Percentiles rank a stretch among this genome's conserved stretches.
Conservation (phyloP, 2,888 invertebrate species). For the Mamestra brassicae region DNA sequence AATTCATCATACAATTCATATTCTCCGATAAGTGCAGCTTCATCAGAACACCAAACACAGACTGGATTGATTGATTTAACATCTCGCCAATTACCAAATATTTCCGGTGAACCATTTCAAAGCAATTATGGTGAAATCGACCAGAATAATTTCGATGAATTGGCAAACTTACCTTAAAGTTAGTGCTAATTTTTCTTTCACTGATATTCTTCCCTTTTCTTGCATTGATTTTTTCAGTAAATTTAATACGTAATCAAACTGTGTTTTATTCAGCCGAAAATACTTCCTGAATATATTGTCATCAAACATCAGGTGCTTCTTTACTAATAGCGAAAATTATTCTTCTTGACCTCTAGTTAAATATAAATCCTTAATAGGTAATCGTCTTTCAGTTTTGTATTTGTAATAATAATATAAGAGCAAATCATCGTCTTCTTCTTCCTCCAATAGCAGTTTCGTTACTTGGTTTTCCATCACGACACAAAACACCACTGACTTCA, state of each 20-base stretch:
- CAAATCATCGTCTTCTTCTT: slow-evolving; percentile 1
- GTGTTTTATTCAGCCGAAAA: slow-evolving; percentile 58
- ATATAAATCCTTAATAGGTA: slow-evolving; percentile 60
- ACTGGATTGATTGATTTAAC: slow-evolving; percentile 10
- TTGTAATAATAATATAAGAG: neutral
- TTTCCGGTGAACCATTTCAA: neutral
- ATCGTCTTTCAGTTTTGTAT: slow-evolving; percentile 38
- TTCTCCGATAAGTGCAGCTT: slow-evolving; percentile 8
- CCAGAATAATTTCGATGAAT: neutral
- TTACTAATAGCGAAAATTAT: slow-evolving; percentile 56
- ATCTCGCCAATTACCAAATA: slow-evolving; percentile 16
- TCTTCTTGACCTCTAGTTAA: slow-evolving; percentile 55
- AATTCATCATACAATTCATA: slow-evolving; percentile 15
- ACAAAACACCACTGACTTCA: neutral
- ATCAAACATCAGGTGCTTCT: slow-evolving; percentile 54
- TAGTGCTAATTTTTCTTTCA: slow-evolving; percentile 19
- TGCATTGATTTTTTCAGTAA: slow-evolving; percentile 12
- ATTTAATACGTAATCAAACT: slow-evolving; percentile 31
- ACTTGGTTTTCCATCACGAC: neutral
- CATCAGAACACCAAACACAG: slow-evolving; percentile 6
- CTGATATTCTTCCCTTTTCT: slow-evolving; percentile 8
- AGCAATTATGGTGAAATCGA: neutral
- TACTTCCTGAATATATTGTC: slow-evolving; percentile 57
- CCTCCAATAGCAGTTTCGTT: neutral
- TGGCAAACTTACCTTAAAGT: neutral